Conservation (phyloP, 2,113 vertebrate species). For the Perca fluviatilis region DNA sequence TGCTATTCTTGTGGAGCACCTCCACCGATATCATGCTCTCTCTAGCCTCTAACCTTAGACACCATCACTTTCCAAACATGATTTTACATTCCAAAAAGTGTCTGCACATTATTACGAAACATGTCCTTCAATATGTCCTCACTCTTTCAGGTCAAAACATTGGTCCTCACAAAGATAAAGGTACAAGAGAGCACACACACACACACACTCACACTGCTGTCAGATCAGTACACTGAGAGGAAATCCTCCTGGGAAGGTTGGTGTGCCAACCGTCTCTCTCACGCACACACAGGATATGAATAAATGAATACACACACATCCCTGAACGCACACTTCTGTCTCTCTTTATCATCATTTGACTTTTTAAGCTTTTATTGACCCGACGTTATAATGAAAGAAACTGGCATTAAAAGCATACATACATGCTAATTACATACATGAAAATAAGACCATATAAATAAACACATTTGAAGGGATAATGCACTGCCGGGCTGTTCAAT, state of each 20-base stretch:
- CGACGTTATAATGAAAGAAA: no score
- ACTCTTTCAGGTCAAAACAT: background rate
- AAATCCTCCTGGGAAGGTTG: slow-evolving; percentile 16
- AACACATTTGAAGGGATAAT: no score
- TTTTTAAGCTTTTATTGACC: no score
- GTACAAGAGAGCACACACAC: background rate
- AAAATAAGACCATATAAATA: no score
- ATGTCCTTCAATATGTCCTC: background rate
- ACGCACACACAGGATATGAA: background rate
- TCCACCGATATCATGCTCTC: background rate
- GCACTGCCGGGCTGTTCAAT: no score
- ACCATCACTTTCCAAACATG: background rate
- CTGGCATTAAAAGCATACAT: no score
- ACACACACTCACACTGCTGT: slow-evolving; percentile 15
- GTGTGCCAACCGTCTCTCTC: slow-evolving; percentile 11
- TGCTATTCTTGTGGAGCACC: background rate
- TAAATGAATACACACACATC: no score
- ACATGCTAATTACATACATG: no score
- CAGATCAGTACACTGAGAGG: slow-evolving; percentile 13
- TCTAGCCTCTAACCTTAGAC: background rate
- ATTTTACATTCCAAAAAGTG: background rate
- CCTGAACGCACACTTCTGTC: no score
- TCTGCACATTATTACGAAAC: background rate
- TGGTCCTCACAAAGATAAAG: background rate
- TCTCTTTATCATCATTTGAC: no score